Percentiles rank a stretch among this genome's conserved stretches.
These are phyloP conservation scores for Stratiomys singularior DNA, from an alignment of 2,888 invertebrate species.

Conservation along the genomic window DNA sequence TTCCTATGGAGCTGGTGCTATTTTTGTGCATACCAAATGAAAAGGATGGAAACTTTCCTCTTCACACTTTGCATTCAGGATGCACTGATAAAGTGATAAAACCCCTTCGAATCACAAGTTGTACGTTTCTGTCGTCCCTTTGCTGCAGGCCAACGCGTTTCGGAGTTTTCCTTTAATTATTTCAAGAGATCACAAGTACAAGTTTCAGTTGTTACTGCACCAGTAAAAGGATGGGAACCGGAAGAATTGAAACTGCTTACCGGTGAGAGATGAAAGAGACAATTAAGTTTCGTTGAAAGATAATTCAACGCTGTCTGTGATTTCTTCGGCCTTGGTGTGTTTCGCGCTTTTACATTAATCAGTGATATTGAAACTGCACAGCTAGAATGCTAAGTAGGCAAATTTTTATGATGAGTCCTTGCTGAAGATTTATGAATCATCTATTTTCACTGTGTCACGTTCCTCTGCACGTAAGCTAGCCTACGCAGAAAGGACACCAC, in stretches of 20 bases:
- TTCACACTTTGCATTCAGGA: constrained; percentile 30
- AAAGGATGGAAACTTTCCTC: constrained; percentile 1
- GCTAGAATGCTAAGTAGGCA: neutral
- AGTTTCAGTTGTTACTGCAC: neutral
- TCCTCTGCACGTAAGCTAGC: no score
- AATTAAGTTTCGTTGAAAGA: neutral
- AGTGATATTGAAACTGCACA: neutral
- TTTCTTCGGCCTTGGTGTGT: no score
- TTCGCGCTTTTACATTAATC: no score
- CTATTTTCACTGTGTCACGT: no score
- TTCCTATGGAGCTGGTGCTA: neutral
- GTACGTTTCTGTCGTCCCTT: constrained; percentile 18
- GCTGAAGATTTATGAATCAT: neutral
- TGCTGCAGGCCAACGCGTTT: constrained; percentile 12
- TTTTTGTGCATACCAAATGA: neutral
- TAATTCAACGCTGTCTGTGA: no score
- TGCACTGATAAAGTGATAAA: constrained; percentile 30
- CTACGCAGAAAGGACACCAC: no score
- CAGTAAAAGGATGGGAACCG: no score
- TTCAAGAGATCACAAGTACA: neutral
- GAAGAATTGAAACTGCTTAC: no score
- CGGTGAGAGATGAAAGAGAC: no score
- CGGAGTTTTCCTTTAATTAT: constrained; percentile 19
- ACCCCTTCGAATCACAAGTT: neutral
- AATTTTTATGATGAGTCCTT: neutral